phyloP scores from a whole-genome alignment of 1,140 invertebrate genomes.

The Frieseomelitta varia region DNA sequence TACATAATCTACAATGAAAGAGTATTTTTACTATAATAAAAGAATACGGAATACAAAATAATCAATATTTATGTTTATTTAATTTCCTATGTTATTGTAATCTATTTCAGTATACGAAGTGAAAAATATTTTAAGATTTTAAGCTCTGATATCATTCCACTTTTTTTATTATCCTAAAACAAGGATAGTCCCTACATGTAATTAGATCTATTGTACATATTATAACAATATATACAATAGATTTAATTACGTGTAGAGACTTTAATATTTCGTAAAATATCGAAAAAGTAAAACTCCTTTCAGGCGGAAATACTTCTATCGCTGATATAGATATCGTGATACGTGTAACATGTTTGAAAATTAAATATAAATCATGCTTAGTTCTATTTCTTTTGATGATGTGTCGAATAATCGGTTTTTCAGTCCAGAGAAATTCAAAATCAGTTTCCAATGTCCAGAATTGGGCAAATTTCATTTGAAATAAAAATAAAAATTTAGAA shows the following conservation, averaged over 20 bases:
- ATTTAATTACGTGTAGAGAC: not conserved
- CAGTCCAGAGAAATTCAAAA: too few species aligned
- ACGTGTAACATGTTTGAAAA: too few species aligned
- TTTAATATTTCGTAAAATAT: not conserved
- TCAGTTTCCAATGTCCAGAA: too few species aligned
- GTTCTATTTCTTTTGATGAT: too few species aligned
- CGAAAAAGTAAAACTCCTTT: not conserved
- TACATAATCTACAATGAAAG: not conserved
- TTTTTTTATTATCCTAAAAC: not conserved
- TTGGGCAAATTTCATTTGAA: too few species aligned
- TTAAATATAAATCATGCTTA: too few species aligned
- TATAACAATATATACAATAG: not conserved
- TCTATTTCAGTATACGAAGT: not conserved
- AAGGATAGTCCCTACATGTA: not conserved
- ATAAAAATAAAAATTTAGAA: too few species aligned
- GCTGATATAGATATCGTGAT: too few species aligned
- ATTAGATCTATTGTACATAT: not conserved
- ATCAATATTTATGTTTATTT: not conserved
- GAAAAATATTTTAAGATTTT: not conserved
- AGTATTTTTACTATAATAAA: not conserved
- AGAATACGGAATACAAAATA: not conserved
- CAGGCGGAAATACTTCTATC: too few species aligned
- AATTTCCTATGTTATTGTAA: too few species aligned
- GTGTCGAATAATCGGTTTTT: too few species aligned
- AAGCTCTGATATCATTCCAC: not conserved